Evolutionary conservation across 1,140 invertebrate species (phyloP).

Genomic region (Semibalanus balanoides): DNA sequence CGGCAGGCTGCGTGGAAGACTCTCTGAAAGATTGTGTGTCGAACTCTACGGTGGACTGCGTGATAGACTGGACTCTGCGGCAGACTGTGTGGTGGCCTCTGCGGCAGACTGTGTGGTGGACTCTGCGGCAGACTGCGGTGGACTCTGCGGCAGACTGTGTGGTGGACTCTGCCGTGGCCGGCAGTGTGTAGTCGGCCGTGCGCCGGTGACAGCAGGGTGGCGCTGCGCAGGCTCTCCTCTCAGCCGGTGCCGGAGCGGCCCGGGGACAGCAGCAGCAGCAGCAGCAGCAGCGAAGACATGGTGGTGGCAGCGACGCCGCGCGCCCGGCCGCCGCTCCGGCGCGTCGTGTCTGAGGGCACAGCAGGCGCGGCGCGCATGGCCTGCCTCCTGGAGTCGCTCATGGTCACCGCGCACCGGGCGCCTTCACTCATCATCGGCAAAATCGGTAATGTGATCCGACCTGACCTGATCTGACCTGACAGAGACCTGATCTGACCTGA

Average conservation of each 20-base stretch:
- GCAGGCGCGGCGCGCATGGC: not conserved
- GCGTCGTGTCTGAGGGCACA: not conserved
- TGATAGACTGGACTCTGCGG: too few relatives aligned
- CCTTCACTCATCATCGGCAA: too few relatives aligned
- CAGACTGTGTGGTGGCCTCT: not conserved
- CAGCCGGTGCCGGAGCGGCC: too few relatives aligned
- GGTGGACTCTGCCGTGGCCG: not conserved
- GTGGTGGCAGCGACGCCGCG: too few relatives aligned
- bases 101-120: too few relatives aligned
- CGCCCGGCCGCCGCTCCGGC: not conserved
- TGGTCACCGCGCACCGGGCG: not conserved
- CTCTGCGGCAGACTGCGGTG: not conserved
- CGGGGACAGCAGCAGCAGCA: not conserved
- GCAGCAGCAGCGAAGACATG: not conserved
- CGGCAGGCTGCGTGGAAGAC: too few relatives aligned
- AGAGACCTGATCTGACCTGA: not conserved
- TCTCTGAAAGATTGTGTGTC: too few relatives aligned
- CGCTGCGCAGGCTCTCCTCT: too few relatives aligned
- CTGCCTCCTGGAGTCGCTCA: not conserved
- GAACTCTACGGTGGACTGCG: too few relatives aligned
- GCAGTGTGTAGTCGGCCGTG: too few relatives aligned
- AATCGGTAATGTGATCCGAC: not conserved
- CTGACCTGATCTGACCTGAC: not conserved
- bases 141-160: not conserved
- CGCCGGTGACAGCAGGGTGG: too few relatives aligned